A percentile compares a stretch with the other conserved stretches of the same genome.
These are phyloP conservation scores for Agrilus mali DNA, from an alignment of 2,888 invertebrate genomes.

Conservation along the genomic window DNA sequence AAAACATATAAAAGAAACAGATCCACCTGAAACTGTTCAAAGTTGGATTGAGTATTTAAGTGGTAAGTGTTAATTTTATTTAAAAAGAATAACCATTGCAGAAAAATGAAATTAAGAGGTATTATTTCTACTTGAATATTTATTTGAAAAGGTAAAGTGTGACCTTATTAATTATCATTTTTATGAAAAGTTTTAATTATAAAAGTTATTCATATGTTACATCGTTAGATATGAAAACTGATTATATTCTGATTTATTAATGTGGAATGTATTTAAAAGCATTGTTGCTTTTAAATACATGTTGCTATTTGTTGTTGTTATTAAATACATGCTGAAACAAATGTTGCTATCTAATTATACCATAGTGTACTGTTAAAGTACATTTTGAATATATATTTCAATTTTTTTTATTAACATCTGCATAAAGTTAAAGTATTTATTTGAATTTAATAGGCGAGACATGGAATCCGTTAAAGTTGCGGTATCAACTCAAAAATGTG, in stretches of 20 bases:
- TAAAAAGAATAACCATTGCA: too few species aligned
- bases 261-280: background rate
- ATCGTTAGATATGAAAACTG: background rate
- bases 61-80: slow-evolving; percentile 32
- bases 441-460: slow-evolving; percentile 69
- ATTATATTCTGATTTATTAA: too few species aligned
- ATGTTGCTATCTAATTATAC: too few species aligned
- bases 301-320: too few species aligned
- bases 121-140: too few species aligned
- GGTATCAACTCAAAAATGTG: slow-evolving; percentile 97
- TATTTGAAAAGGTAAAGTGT: background rate
- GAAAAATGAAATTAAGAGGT: too few species aligned
- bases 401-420: too few species aligned
- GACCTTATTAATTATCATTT: background rate
- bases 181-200: background rate
- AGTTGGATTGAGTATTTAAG: slow-evolving; percentile 99
- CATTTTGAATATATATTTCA: too few species aligned
- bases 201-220: background rate
- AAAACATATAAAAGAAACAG: slow-evolving; percentile 96
- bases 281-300: too few species aligned
- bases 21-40: slow-evolving; percentile 93
- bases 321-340: too few species aligned
- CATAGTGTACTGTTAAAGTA: too few species aligned
- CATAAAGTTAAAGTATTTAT: background rate
- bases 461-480: slow-evolving; percentile 97